These are phyloP conservation scores for Pseudomyrmex flavicornis DNA, from an alignment of 1,140 invertebrate species.

Conservation along the genomic window DNA sequence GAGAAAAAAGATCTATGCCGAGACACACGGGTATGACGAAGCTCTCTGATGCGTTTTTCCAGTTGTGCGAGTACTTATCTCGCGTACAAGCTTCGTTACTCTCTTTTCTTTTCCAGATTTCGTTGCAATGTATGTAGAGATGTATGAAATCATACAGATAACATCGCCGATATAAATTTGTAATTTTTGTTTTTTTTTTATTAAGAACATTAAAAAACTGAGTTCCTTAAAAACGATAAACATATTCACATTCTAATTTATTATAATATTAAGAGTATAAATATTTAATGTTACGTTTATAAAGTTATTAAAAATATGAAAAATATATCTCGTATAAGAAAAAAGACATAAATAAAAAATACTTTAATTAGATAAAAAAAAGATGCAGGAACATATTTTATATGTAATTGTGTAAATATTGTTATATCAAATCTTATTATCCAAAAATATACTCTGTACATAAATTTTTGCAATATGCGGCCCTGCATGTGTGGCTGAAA, in stretches of 20 bases:
- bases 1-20: slow-evolving; percentile 7
- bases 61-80: slow-evolving; percentile 30
- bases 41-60: slow-evolving; percentile 43
- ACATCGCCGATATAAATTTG: not conserved
- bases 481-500: slow-evolving; percentile 1
- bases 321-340: no score
- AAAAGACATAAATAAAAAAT: no score
- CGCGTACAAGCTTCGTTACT: not conserved
- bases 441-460: not conserved
- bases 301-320: no score
- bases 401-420: not conserved
- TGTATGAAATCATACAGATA: not conserved
- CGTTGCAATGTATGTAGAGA: not conserved
- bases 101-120: slow-evolving; percentile 1
- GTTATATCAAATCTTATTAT: not conserved
- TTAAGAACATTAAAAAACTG: slow-evolving; percentile 1
- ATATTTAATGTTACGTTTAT: no score
- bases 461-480: not conserved
- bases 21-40: slow-evolving; percentile 36
- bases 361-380: no score
- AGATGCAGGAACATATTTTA: no score
- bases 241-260: no score
- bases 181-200: not conserved
- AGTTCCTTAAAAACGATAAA: not conserved
- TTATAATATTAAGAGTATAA: no score